A percentile compares a stretch with the other conserved stretches of the same genome.
Conservation (phyloP, 1,140 invertebrate species). For the Pararge aegeria region DNA sequence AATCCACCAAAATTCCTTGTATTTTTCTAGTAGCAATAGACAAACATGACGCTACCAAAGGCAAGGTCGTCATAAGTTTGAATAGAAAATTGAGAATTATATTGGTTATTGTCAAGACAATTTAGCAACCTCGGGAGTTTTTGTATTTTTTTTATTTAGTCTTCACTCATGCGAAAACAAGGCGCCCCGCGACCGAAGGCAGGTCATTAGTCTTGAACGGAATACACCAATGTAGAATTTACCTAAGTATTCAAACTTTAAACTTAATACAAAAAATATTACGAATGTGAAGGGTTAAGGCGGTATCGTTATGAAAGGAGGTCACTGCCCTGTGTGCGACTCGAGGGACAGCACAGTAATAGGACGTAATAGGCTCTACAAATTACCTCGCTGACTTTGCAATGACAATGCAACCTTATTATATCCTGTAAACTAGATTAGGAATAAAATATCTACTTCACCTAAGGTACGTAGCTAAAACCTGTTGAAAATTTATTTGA, state of each 20-base stretch:
- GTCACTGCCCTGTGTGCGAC: constrained; percentile 13
- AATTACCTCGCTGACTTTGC: background rate
- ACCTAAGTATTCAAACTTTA: too few species aligned
- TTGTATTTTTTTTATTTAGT: background rate
- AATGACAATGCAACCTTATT: constrained; percentile 13
- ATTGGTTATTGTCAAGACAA: background rate
- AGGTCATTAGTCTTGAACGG: background rate
- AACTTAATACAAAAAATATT: too few species aligned
- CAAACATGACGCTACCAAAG: too few species aligned
- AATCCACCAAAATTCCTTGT: too few species aligned
- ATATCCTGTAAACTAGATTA: constrained; percentile 21
- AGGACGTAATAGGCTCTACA: constrained; percentile 16
- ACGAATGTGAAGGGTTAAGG: background rate
- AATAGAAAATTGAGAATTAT: background rate
- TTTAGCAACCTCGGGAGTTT: background rate
- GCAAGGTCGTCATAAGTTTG: too few species aligned
- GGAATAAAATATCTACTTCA: background rate
- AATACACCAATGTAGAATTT: background rate
- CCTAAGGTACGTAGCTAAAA: background rate
- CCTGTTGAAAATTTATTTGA: background rate
- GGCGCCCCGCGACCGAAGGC: background rate
- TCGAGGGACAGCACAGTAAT: background rate
- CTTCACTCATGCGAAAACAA: background rate
- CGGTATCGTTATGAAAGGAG: constrained; percentile 17
- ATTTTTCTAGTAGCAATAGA: too few species aligned